Evolutionary conservation across 2,797 vertebrate genomes (phyloP), one percentile per base, ranked within the genome.

Genomic region (Anomalospiza imberbis): DNA sequence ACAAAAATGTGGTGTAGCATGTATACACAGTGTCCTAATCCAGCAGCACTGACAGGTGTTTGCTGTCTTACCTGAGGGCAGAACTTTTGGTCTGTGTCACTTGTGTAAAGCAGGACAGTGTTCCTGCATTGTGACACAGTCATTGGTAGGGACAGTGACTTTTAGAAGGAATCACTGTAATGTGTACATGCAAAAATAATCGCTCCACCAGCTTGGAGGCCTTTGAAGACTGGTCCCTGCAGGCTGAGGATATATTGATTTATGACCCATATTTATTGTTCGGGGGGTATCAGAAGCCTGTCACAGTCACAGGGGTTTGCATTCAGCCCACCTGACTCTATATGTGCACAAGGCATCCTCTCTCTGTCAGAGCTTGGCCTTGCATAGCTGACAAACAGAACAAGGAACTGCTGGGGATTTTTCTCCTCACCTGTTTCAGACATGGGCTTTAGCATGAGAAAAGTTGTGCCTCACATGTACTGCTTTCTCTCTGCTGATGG

Each of bases 1-100:
- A 8, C 55, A 10, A 19, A 8, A 3, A 7, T 0, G 0, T 40
- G 9, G 17, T 55, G 7, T 17, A 34, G 47, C 48, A 8, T 44
- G 47, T 50, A 2, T 40, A 15, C 48, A 25, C 12, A 25, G 61
- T 18, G 40, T 32, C n/a, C 31, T 34, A 31, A 45, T 57, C 74
- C 80, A 63, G 80, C 77, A 58, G 8, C 32, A 10, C 4, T 76
- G 68, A 8, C 20, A 10, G 55, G 53, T 42, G 19, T 62, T 92
- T 26, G 28, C 72, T 85, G 19, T 62, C 40, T 61, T 31, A 61
- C 36, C 34, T 17, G 50, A 61, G 71, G 71, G 67, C 74, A 79
- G 81, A 88, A 25, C 32, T 29, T 42, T 21, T 8, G 6, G 31
- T 57, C 40, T 51, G 14, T 73, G 85, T 71, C 76, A 47, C 28